Conservation (phyloP, 2,113 vertebrate genomes). For the Ceuthmochares aereus region DNA sequence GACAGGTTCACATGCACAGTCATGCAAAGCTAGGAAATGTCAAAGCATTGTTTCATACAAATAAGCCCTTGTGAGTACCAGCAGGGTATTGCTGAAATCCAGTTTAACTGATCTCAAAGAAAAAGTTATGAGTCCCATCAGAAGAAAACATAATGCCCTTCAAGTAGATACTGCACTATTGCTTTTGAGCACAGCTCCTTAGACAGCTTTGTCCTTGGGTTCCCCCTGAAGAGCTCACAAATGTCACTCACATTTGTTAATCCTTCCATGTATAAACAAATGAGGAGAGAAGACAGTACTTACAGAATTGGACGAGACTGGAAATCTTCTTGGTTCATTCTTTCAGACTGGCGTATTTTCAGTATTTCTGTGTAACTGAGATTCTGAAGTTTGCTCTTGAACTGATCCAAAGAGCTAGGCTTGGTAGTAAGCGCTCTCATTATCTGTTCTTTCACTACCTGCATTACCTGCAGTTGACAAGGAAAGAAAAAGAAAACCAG, state of each 20-base stretch:
- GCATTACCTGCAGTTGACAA: slow-evolving; percentile 89
- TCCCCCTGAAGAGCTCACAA: not conserved
- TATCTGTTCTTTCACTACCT: slow-evolving; percentile 99
- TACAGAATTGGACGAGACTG: slow-evolving; percentile 98
- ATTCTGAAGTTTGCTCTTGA: slow-evolving; percentile 98
- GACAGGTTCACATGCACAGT: not conserved
- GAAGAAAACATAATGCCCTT: not conserved
- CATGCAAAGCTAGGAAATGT: not conserved
- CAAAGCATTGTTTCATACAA: not conserved
- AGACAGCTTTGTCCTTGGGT: not conserved
- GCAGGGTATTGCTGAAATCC: not conserved
- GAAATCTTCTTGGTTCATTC: slow-evolving; percentile 99
- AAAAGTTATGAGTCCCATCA: not conserved
- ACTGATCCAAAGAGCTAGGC: slow-evolving; percentile 99
- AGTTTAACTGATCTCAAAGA: not conserved
- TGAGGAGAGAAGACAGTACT: slow-evolving; percentile 60
- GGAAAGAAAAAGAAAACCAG: not conserved
- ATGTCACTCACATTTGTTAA: not conserved
- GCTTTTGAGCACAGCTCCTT: not conserved
- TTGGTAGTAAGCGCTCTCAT: slow-evolving; percentile 96
- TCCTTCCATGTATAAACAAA: not conserved
- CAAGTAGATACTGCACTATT: not conserved
- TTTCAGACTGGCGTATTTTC: slow-evolving; percentile 98
- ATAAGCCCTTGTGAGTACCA: not conserved
- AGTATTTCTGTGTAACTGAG: slow-evolving; percentile 99